Base-by-base conservation (phyloP, 2,888 invertebrate genomes). In the Apamea sordens region DNA sequence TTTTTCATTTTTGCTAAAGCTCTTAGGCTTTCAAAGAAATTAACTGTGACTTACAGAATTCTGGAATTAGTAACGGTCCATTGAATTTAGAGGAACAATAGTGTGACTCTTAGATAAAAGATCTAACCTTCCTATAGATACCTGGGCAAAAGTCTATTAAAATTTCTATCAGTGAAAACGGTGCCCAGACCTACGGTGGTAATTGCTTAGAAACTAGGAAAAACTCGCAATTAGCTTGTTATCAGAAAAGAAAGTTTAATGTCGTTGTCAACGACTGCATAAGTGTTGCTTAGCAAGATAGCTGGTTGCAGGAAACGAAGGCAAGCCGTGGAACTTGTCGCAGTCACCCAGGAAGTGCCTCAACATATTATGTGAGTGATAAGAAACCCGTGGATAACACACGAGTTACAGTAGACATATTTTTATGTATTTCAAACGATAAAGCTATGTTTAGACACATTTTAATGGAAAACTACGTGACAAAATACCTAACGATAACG, bases 161-260 rank as follows among this genome's bases (percentile, higher is more conserved):
- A 80, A 79, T 73, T 53, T 41, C 63, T 81, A 83, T 83, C 76
- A 73, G 56, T 75, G 74, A 77, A 85, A 82, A 86, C 68, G 36
- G 7, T 70, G 21, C 18, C 56, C 15, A 69, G 63, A 50, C 28
- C 69, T 11, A 73, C 44, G 24, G 15, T 63, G 47, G 76, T 79
- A 82, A 84, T 78, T 78, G 82, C 83, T 80, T 89, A 87, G 87
- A 87, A 89, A 89, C 86, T 87, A 86, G 86, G 81, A 85, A 88
- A 86, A 86, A 84, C 84, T 70, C n/a, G 81, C 76, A 77, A 85
- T 89, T 86, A 87, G 77, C 76, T 78, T 86, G 89, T 90, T 91
- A 91, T 92, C 88, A 88, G 90, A 89, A 92, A 92, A 90, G 92
- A 92, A 93, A 93, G 92, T 92, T 86, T 91, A 91, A 91, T 90